Conservation (phyloP, 2,113 vertebrate genomes). For the Dasypus novemcinctus region DNA sequence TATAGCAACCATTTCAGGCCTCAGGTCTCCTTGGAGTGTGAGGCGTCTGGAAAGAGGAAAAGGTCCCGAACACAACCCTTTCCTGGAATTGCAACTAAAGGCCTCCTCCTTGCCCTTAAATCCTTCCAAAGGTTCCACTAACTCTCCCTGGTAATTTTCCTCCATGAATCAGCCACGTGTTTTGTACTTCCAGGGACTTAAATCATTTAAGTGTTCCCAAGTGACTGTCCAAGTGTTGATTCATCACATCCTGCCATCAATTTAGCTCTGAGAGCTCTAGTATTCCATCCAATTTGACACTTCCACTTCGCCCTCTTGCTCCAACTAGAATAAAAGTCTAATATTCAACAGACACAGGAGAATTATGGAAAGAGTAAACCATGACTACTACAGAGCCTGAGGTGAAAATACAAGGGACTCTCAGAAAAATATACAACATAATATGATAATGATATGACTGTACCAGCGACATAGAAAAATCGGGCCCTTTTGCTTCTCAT, state of each 20-base stretch:
- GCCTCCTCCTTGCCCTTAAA: background rate
- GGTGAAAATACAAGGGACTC: background rate
- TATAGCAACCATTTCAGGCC: background rate
- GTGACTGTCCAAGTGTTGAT: background rate
- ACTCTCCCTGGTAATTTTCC: background rate
- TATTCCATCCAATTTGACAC: background rate
- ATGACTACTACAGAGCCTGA: background rate
- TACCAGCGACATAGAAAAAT: too few relatives aligned
- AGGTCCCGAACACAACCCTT: background rate
- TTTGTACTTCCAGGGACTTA: constrained; percentile 10
- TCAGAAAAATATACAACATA: background rate
- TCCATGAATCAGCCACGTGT: background rate
- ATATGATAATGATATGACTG: background rate
- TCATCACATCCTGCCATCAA: background rate
- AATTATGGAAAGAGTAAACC: background rate
- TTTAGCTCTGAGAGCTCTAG: background rate
- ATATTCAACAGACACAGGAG: background rate
- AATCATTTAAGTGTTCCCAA: background rate
- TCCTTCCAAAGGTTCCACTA: background rate
- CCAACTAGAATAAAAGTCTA: constrained; percentile 11
- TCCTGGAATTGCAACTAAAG: background rate
- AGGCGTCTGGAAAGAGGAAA: background rate
- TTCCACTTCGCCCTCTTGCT: background rate
- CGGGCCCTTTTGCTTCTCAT: background rate
- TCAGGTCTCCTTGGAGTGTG: background rate